These are phyloP conservation scores for Drosophila bipectinata DNA, from an alignment of 1,140 invertebrate species.

Conservation along the genomic window DNA sequence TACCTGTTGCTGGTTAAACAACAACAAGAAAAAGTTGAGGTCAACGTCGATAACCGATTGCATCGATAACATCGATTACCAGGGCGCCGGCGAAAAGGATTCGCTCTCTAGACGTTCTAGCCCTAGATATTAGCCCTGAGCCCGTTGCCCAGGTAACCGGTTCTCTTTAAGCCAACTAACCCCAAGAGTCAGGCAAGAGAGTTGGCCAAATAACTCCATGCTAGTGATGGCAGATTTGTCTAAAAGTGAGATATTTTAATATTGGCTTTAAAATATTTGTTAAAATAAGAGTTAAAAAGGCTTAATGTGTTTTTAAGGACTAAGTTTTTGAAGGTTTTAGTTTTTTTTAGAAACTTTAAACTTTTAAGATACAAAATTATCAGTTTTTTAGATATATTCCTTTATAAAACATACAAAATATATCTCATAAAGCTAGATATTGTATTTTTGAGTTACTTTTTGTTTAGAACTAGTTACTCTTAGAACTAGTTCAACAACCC, in stretches of 20 bases:
- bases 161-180: slow-evolving; percentile 11
- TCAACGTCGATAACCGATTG: slow-evolving; percentile 25
- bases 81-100: slow-evolving; percentile 32
- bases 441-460: too few relatives aligned
- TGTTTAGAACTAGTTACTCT: too few relatives aligned
- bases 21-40: slow-evolving; percentile 25
- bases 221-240: slow-evolving; percentile 8
- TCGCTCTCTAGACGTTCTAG: slow-evolving; percentile 6
- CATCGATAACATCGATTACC: slow-evolving; percentile 18
- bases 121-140: slow-evolving; percentile 28
- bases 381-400: too few relatives aligned
- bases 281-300: too few relatives aligned
- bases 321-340: too few relatives aligned
- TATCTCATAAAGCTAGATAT: too few relatives aligned
- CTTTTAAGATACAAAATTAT: too few relatives aligned
- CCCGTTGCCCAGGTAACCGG: slow-evolving; percentile 31
- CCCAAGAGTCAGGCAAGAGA: slow-evolving; percentile 17
- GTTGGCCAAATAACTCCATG: background rate
- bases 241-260: background rate
- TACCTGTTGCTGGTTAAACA: slow-evolving; percentile 46
- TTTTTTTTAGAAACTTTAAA: too few relatives aligned
- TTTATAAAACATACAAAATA: too few relatives aligned
- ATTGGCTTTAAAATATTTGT: background rate
- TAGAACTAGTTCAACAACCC: too few relatives aligned
- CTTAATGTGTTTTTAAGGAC: too few relatives aligned